Conservation (phyloP, 2,888 invertebrate genomes). For the Trachelus stipa region DNA sequence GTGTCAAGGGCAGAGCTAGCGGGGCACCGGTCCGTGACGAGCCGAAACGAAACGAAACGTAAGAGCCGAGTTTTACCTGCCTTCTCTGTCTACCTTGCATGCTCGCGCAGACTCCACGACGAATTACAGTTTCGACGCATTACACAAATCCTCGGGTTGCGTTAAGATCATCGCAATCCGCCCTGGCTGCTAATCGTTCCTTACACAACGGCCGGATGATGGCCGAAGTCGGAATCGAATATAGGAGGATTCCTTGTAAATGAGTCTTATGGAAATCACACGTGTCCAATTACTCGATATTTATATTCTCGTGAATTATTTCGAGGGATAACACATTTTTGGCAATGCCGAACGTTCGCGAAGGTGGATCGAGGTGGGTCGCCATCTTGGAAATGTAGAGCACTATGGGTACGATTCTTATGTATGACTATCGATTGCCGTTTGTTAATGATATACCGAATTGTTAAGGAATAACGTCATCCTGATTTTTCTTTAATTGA, state of each 20-base stretch:
- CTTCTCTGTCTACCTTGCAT: constrained; percentile 12
- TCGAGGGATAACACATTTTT: not conserved
- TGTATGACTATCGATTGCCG: not conserved
- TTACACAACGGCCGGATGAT: not conserved
- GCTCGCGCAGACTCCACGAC: constrained; percentile 3
- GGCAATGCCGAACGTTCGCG: not conserved
- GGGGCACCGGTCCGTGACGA: constrained; percentile 55
- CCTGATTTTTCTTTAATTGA: not conserved
- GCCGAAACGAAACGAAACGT: constrained; percentile 51
- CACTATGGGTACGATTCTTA: not conserved
- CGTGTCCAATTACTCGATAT: not conserved
- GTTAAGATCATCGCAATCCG: constrained; percentile 8
- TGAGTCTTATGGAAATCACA: not conserved
- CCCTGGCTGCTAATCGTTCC: constrained; percentile 6
- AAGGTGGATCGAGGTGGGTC: not conserved
- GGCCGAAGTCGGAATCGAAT: not conserved
- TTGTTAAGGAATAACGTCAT: not conserved
- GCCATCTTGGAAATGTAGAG: not conserved
- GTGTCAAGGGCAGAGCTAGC: constrained; percentile 62
- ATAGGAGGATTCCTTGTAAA: not conserved
- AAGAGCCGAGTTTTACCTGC: constrained; percentile 46
- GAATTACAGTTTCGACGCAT: constrained; percentile 10
- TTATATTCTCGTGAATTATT: not conserved
- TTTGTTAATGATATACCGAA: not conserved
- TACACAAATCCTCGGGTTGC: constrained; percentile 18